Percentiles rank a stretch among this genome's conserved stretches.
phyloP scores from a whole-genome alignment of 2,888 invertebrate genomes.

The Temnothorax rugatulus region DNA sequence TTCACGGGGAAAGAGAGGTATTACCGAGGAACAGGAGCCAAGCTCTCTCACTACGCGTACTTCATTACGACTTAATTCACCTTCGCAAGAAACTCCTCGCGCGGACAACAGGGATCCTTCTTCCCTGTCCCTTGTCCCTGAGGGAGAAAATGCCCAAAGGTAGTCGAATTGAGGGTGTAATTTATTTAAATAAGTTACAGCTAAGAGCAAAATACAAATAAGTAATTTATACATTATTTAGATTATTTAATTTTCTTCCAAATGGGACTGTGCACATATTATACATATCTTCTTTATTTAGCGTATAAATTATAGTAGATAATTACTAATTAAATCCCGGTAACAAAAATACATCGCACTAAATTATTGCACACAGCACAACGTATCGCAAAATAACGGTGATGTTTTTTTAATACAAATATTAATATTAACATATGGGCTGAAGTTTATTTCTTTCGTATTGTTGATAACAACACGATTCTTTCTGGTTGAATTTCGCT shows the following conservation, averaged over 20 bases:
- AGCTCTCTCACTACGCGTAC: constrained; percentile 69
- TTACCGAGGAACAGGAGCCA: constrained; percentile 51
- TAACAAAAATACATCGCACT: background rate
- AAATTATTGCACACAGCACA: background rate
- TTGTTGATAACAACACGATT: background rate
- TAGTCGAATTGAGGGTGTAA: constrained; percentile 30
- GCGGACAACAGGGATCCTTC: constrained; percentile 53
- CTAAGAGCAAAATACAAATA: background rate
- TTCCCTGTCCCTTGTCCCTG: background rate
- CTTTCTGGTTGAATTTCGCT: background rate
- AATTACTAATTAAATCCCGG: background rate
- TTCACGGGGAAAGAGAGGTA: constrained; percentile 44
- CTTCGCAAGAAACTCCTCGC: constrained; percentile 71
- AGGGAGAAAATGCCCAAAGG: constrained; percentile 54
- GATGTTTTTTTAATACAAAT: background rate
- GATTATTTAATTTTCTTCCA: background rate
- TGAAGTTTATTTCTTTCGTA: constrained; percentile 1
- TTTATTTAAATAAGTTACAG: constrained; percentile 6
- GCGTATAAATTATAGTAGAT: background rate
- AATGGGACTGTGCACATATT: background rate
- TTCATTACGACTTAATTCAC: constrained; percentile 81
- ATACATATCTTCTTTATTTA: background rate
- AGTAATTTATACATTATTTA: background rate
- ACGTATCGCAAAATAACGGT: background rate
- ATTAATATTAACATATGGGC: background rate